Percentiles rank a stretch among this genome's conserved stretches.
phyloP scores from a whole-genome alignment of 2,797 vertebrate species.

The Coluber constrictor region DNA sequence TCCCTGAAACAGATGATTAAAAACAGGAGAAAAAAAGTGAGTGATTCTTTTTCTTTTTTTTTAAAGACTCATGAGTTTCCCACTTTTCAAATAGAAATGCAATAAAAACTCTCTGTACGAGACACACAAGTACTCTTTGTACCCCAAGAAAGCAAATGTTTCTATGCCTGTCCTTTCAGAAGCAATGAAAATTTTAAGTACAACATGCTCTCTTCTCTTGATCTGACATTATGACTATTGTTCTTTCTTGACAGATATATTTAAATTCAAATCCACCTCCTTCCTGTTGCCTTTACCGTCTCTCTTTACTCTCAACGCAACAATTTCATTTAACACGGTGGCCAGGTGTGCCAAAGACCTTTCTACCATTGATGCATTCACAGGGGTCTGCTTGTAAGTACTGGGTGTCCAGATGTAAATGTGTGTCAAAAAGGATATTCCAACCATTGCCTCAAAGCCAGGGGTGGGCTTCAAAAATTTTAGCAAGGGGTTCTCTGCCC shows the following conservation, averaged over 20 bases:
- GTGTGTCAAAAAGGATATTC: rapidly evolving
- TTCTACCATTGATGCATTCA: constrained; percentile 42
- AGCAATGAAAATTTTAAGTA: background rate
- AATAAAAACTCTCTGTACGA: background rate
- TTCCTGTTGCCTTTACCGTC: constrained; percentile 54
- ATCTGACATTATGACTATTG: background rate
- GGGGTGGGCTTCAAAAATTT: too few relatives aligned
- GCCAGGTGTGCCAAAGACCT: constrained; percentile 52
- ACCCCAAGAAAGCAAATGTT: background rate
- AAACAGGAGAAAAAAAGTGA: background rate
- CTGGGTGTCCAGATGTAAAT: rapidly evolving
- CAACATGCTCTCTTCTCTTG: background rate
- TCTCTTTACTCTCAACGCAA: constrained; percentile 50
- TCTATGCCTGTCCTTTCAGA: background rate
- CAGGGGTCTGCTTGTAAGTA: constrained; percentile 64
- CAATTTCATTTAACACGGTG: background rate
- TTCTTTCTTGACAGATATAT: constrained; percentile 50
- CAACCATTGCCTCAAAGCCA: background rate
- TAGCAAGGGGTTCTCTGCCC: too few relatives aligned
- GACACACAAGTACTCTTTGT: background rate
- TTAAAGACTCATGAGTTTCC: background rate
- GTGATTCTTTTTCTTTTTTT: background rate
- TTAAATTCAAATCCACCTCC: constrained; percentile 57
- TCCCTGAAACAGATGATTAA: background rate
- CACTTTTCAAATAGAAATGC: background rate